Conservation (phyloP, 2,888 invertebrate species). For the Allygus modestus region DNA sequence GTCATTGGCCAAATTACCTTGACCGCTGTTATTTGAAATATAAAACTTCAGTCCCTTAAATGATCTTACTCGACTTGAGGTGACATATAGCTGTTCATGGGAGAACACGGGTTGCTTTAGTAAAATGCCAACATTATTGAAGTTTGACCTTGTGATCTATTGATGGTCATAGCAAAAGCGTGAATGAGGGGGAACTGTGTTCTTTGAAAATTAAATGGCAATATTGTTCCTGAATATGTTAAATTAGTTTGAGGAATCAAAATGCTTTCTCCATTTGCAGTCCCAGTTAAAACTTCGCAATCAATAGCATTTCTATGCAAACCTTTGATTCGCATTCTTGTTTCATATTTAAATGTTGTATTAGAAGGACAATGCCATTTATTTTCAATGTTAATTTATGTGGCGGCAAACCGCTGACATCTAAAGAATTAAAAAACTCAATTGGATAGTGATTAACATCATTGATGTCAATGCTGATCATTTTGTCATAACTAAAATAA, state of each 20-base stretch:
- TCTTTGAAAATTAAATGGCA: constrained; percentile 29
- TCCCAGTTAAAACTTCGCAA: constrained; percentile 28
- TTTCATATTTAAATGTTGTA: constrained; percentile 33
- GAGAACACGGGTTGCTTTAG: neutral
- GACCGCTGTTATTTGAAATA: neutral
- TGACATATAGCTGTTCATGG: neutral
- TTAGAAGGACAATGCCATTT: constrained; percentile 19
- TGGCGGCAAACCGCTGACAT: constrained; percentile 38
- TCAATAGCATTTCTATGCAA: constrained; percentile 19
- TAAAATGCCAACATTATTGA: constrained; percentile 19
- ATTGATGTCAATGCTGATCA: constrained; percentile 1
- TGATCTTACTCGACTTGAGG: neutral
- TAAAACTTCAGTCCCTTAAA: neutral
- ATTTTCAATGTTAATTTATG: constrained; percentile 37
- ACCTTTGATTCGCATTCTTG: constrained; percentile 9
- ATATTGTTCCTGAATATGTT: constrained; percentile 45
- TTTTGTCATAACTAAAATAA: constrained; percentile 35
- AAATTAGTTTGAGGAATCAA: constrained; percentile 44
- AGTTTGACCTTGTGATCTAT: constrained; percentile 30
- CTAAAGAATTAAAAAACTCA: constrained; percentile 25
- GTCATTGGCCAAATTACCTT: neutral
- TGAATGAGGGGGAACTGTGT: constrained; percentile 2
- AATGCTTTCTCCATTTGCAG: neutral
- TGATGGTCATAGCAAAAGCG: neutral
- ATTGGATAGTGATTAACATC: neutral